Evolutionary conservation across 2,113 vertebrate genomes (phyloP).

Genomic region (Xiphophorus hellerii): DNA sequence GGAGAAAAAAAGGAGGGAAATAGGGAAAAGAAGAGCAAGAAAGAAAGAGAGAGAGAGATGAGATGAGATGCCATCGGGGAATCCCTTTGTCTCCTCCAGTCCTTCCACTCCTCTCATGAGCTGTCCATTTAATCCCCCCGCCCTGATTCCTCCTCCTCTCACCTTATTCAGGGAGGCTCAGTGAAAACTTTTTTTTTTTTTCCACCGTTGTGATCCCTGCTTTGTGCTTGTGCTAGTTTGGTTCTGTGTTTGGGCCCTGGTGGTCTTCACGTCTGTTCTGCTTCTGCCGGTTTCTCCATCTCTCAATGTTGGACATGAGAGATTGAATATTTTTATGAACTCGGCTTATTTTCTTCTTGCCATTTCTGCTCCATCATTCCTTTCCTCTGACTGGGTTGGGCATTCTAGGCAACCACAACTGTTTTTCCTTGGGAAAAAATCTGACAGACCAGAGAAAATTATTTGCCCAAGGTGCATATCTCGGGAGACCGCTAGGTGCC

Average conservation of each 20-base stretch:
- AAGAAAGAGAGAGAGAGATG: slow-evolving; percentile 63
- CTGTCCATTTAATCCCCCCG: slow-evolving; percentile 64
- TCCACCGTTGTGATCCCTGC: slow-evolving; percentile 26
- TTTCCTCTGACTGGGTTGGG: slow-evolving; percentile 7
- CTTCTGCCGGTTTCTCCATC: slow-evolving; percentile 17
- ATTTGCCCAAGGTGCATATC: neutral
- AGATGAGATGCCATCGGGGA: slow-evolving; percentile 76
- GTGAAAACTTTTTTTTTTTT: slow-evolving; percentile 47
- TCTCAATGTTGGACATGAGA: slow-evolving; percentile 24
- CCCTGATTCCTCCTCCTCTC: slow-evolving; percentile 23
- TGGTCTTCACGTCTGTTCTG: slow-evolving; percentile 55
- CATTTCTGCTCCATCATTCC: slow-evolving; percentile 23
- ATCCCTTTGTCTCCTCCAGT: slow-evolving; percentile 77
- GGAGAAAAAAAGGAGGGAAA: slow-evolving; percentile 79
- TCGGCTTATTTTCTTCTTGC: slow-evolving; percentile 16
- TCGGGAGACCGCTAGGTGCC: neutral
- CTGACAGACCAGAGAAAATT: neutral
- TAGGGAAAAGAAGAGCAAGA: slow-evolving; percentile 71
- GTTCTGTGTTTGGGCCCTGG: slow-evolving; percentile 61
- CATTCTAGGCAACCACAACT: neutral
- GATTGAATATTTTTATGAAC: slow-evolving; percentile 56
- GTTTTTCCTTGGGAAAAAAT: neutral
- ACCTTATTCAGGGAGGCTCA: slow-evolving; percentile 34
- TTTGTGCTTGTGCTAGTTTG: slow-evolving; percentile 40
- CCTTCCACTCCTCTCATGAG: slow-evolving; percentile 59